phyloP scores from a whole-genome alignment of 2,113 vertebrate genomes.

The Merops nubicus region DNA sequence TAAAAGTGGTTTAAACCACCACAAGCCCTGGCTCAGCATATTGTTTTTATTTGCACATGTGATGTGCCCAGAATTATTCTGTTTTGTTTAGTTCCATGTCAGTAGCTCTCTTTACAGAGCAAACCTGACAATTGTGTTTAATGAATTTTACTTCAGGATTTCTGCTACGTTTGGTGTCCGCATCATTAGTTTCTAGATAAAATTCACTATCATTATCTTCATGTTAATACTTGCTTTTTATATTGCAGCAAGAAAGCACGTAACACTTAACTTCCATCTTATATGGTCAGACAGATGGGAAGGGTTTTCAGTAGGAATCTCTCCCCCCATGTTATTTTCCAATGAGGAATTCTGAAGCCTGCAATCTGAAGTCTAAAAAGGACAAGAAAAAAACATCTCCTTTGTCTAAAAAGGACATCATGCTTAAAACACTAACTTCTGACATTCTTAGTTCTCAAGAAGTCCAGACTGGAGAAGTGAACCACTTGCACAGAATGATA shows the following conservation, averaged over 20 bases:
- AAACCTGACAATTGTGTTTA: background rate
- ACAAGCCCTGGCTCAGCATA: background rate
- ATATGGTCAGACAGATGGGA: background rate
- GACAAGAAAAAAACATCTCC: background rate
- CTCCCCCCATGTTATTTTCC: background rate
- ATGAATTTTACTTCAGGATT: background rate
- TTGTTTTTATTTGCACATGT: rapidly evolving
- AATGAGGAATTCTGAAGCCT: background rate
- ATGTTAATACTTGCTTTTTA: background rate
- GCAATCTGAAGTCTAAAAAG: background rate
- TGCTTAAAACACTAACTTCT: background rate
- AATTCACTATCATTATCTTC: background rate
- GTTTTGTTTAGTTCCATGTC: background rate
- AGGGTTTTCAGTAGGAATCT: background rate
- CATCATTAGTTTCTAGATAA: background rate
- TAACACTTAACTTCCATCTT: background rate
- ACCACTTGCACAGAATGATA: background rate
- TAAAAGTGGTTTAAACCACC: too few species aligned
- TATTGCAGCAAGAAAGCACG: background rate
- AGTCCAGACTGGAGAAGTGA: background rate
- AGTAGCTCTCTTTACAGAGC: background rate
- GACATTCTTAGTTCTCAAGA: background rate
- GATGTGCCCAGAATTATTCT: background rate
- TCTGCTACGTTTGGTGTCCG: background rate
- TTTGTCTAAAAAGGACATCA: background rate